These are phyloP conservation scores for Hirtodrosophila confusa DNA, from an alignment of 2,888 invertebrate genomes.

Conservation along the genomic window DNA sequence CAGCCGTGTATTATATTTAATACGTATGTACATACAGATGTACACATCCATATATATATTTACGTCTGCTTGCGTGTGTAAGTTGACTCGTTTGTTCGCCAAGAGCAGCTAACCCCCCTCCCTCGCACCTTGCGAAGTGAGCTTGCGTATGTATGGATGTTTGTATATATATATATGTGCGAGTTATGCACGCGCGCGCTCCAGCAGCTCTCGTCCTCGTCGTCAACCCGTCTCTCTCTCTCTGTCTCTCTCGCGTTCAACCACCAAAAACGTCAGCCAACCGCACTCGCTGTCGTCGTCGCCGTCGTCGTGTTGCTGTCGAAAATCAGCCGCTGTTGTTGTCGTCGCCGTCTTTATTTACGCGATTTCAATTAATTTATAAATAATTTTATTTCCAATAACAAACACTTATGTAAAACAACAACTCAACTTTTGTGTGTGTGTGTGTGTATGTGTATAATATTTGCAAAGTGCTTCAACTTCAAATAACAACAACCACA, in stretches of 20 bases:
- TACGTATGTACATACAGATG: conserved; percentile 26
- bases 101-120: conserved; percentile 26
- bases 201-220: conserved; percentile 63
- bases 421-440: conserved; percentile 27
- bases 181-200: conserved; percentile 75
- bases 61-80: conserved; percentile 47
- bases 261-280: conserved; percentile 64
- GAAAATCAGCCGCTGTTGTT: conserved; percentile 34
- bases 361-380: conserved; percentile 70
- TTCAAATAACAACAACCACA: conserved; percentile 23
- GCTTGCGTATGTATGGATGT: conserved; percentile 38
- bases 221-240: conserved; percentile 48
- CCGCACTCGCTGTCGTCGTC: conserved; percentile 40
- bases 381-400: conserved; percentile 53
- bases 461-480: conserved; percentile 37
- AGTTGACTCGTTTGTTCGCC: conserved; percentile 47
- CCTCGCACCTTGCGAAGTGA: conserved; percentile 23
- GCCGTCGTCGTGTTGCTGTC: conserved; percentile 36
- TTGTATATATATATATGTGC: conserved; percentile 38
- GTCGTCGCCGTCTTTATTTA: conserved; percentile 42
- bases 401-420: conserved; percentile 39
- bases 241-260: conserved; percentile 50
- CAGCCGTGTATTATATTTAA: conserved; percentile 58
- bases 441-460: conserved; percentile 26
- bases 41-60: conserved; percentile 26